Evolutionary conservation across 2,888 invertebrate species (phyloP).

Genomic region (Drosophila leonis): DNA sequence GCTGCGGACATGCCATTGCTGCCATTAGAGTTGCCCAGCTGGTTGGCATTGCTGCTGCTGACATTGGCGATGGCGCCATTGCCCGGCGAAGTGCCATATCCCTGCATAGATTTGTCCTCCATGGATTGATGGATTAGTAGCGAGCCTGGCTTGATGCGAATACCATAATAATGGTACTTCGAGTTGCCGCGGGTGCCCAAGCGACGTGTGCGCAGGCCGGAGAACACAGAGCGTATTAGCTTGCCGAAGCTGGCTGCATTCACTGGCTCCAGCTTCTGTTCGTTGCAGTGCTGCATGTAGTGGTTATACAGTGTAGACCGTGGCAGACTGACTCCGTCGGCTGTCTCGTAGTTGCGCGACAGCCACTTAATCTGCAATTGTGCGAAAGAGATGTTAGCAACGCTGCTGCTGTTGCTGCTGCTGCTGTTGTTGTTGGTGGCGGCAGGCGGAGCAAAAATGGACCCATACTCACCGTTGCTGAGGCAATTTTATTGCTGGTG

Average conservation of each 20-base stretch:
- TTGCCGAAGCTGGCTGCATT: constrained; percentile 99
- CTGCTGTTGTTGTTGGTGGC: constrained; percentile 9
- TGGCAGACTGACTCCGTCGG: constrained; percentile 96
- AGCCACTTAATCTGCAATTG: constrained; percentile 94
- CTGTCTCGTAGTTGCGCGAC: constrained; percentile 98
- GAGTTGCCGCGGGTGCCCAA: constrained; percentile 99
- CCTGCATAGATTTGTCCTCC: constrained; percentile 85
- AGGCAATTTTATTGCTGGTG: constrained; percentile 89
- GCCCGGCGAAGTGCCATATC: constrained; percentile 44
- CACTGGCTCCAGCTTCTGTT: constrained; percentile 98
- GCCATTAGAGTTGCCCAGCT: constrained; percentile 56
- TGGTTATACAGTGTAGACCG: constrained; percentile 98
- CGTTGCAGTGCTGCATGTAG: constrained; percentile 97
- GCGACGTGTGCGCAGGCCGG: constrained; percentile 96
- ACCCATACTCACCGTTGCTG: constrained; percentile 93
- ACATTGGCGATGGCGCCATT: constrained; percentile 51
- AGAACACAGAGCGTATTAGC: constrained; percentile 98
- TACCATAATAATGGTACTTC: constrained; percentile 99
- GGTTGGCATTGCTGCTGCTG: constrained; percentile 41
- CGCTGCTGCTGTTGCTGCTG: constrained; percentile 24
- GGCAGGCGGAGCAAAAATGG: constrained; percentile 29
- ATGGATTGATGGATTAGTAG: constrained; percentile 88
- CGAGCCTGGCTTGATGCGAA: constrained; percentile 96
- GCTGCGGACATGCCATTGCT: constrained; percentile 40
- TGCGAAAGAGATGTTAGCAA: constrained; percentile 60